Base-by-base conservation (phyloP, 2,113 vertebrate genomes). In the Fregetta grallaria region DNA sequence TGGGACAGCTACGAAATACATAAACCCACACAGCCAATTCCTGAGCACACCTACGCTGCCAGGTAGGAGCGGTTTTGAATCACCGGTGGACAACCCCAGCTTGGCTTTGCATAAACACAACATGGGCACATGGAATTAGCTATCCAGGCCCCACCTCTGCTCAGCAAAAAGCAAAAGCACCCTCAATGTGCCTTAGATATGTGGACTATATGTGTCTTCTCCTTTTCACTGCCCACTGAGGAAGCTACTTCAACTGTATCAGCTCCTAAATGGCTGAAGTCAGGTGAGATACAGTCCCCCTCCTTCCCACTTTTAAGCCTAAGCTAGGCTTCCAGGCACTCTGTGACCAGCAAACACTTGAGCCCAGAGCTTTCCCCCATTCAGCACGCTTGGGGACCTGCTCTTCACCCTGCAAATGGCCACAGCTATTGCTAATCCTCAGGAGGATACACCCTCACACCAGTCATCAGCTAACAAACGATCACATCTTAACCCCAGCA, bases 41-140 rank as follows among this genome's bases (percentile, higher is more conserved):
- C 75, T 11, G 21, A 88, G 71, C 27, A 18, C 42, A 25, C 16
- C 58, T 20, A 7, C 0, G 2, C 61, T 42, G 52, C 40, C 66
- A 65, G 66, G 40, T 11, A 27, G 36, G 49, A 50, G 32, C 1
- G 2, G 16, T 34, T 76, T 30, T 73, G 25, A 45, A 20, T 18
- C 50, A 15, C 0, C 3, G 17, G 20, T 23, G 52, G 62, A 38
- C 0, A 0, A 52, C 2, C 34, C 38, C 53, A 72, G 34, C 7
- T 4, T 50, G 70, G 18, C 59, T 65, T 62, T 78, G 52, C 26
- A 36, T 2, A n/a, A 93, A n/a, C 20, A 55, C 68, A 87, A 6
- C 19, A 7, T 0, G 6, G 53, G 66, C 36, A 68, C 26, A 10
- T 1, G 2, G 78, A 23, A 70, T 72, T 18, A 55, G 23, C 34